Conservation (phyloP, 2,888 invertebrate species). For the Malachius bipustulatus region DNA sequence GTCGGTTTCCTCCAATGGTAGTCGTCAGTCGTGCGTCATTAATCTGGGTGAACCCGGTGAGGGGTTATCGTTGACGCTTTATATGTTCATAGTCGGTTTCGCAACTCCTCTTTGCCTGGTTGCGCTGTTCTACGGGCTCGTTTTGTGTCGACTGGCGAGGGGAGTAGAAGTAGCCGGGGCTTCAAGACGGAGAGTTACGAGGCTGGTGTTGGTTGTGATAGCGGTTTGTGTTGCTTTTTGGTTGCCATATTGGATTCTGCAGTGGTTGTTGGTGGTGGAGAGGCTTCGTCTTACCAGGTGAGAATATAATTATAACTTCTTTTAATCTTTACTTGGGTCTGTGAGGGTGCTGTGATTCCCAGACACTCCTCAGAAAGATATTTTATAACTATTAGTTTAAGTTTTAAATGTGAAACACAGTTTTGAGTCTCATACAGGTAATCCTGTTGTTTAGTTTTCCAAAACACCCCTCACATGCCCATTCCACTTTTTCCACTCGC, state of each 20-base stretch:
- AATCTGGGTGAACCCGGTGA: not conserved
- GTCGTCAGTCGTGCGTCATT: not conserved
- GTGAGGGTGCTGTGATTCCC: too few relatives aligned
- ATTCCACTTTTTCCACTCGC: too few relatives aligned
- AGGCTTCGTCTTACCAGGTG: not conserved
- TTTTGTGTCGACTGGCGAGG: not conserved
- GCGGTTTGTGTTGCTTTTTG: conserved; percentile 1
- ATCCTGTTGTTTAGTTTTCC: too few relatives aligned
- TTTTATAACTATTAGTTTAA: too few relatives aligned
- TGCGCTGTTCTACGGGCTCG: not conserved
- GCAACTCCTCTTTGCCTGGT: not conserved
- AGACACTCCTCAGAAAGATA: too few relatives aligned
- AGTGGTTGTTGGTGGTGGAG: not conserved
- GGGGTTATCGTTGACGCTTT: not conserved
- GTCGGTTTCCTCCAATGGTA: too few relatives aligned
- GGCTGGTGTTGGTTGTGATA: not conserved
- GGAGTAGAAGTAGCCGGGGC: too few relatives aligned
- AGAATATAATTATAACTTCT: too few relatives aligned
- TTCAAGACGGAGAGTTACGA: not conserved
- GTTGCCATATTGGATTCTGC: conserved; percentile 1
- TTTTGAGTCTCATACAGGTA: too few relatives aligned
- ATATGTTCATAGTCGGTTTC: not conserved
- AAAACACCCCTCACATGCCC: too few relatives aligned
- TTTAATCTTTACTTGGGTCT: too few relatives aligned
- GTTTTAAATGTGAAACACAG: too few relatives aligned